Evolutionary conservation across 1,140 invertebrate genomes (phyloP).

Genomic region (Ephestia elutella): DNA sequence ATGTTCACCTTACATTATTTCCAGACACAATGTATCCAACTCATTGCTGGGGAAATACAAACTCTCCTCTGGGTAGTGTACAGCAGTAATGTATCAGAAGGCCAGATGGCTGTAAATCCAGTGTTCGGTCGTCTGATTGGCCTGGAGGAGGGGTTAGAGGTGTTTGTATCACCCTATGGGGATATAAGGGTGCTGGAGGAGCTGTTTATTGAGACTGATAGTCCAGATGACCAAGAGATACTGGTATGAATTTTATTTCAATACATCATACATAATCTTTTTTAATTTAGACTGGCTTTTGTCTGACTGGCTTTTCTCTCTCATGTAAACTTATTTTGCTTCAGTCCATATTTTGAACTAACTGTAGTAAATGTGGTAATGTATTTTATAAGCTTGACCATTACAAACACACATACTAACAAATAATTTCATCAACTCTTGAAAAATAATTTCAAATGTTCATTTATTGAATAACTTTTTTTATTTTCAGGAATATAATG

Average conservation of each 20-base stretch:
- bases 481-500: conserved; percentile 71
- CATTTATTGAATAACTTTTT: no score
- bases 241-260: conserved; percentile 36
- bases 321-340: no score
- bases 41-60: conserved; percentile 50
- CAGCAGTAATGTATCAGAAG: conserved; percentile 48
- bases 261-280: no score
- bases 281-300: background rate
- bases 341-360: no score
- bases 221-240: conserved; percentile 70
- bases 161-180: conserved; percentile 55
- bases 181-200: conserved; percentile 54
- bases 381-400: no score
- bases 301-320: background rate
- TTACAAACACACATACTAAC: no score
- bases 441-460: no score
- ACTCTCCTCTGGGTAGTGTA: conserved; percentile 61
- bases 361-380: no score
- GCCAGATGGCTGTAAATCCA: conserved; percentile 55
- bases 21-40: conserved; percentile 56
- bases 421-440: no score
- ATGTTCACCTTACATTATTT: no score
- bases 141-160: conserved; percentile 52
- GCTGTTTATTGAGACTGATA: conserved; percentile 61
- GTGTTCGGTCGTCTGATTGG: conserved; percentile 49